Evolutionary conservation across 2,888 invertebrate species (phyloP), one percentile per base, ranked within the genome.

Genomic region (Cheilosia urbana): DNA sequence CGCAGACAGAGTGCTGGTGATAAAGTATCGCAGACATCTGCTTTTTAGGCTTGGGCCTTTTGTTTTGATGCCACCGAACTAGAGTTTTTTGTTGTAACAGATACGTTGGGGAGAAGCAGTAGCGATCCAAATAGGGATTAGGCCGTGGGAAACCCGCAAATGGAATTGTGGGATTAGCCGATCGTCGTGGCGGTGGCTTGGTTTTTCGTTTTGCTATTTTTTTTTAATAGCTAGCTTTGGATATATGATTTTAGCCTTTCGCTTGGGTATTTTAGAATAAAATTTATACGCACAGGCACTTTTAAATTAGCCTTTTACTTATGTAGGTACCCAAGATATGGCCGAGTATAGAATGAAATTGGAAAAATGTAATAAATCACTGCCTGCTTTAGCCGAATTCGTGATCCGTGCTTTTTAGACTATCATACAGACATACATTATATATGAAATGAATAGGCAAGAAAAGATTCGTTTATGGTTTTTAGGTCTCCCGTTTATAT

Each of bases 81-180:
- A 21, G 65, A 21, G 58, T 53, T 60, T 45, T n/a, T 47, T 11
- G 30, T 34, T 37, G 21, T 30, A 45, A 19, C 45, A 71, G 30
- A 37, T 4, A 13, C 3, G 37, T 66, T 37, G 60, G 24, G 13
- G 45, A 27, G 37, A 81, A 60, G 69, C 63, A 58, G 71, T 66
- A 72, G 81, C 76, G 58, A 49, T 55, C 37, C 3, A 27, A 68
- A 69, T 37, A 27, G 62, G 55, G 55, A 76, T 69, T 55, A 76
- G 63, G 42, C 65, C 81, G 76, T 81, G 76, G 58, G 81, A 81
- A 81, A 76, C 58, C 34, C 9, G 21, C 57, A 76, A 69, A 24
- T 63, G 62, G 49, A 45, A 30, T 51, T 24, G 7, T 55, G 17
- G 1, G 30, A 1, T 17, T 55, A 2, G 24, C n/a, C n/a, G n/a